These are phyloP conservation scores for Zalophus californianus DNA, from an alignment of 2,797 vertebrate genomes.

Conservation along the genomic window DNA sequence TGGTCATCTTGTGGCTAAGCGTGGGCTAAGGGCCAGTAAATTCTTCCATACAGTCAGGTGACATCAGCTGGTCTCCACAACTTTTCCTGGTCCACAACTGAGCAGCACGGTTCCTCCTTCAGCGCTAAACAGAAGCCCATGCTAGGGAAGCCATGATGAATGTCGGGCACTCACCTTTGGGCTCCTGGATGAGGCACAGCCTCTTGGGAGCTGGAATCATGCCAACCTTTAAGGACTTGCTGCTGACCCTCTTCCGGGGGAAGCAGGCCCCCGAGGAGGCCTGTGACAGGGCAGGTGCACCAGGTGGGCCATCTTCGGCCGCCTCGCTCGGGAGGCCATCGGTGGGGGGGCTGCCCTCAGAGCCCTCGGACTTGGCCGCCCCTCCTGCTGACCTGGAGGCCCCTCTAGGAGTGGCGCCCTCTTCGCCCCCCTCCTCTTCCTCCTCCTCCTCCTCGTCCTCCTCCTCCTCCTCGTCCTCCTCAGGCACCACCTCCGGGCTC, in stretches of 20 bases:
- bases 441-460: slow-evolving; percentile 82
- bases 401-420: slow-evolving; percentile 59
- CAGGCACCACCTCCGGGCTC: slow-evolving; percentile 75
- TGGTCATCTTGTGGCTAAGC: not conserved
- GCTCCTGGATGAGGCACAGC: slow-evolving; percentile 89
- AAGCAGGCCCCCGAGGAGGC: slow-evolving; percentile 80
- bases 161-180: slow-evolving; percentile 83
- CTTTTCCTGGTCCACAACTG: not conserved
- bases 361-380: not conserved
- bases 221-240: slow-evolving; percentile 89
- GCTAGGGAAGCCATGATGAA: not conserved
- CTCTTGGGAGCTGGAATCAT: slow-evolving; percentile 89
- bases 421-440: slow-evolving; percentile 80
- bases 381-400: slow-evolving; percentile 66
- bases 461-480: slow-evolving; percentile 82
- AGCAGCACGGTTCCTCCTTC: not conserved
- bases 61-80: not conserved
- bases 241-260: slow-evolving; percentile 88
- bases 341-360: not conserved
- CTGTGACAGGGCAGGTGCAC: slow-evolving; percentile 78
- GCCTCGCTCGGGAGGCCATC: slow-evolving; percentile 47
- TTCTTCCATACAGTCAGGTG: not conserved
- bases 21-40: not conserved
- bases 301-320: not conserved
- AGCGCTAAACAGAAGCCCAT: not conserved